Evolutionary conservation across 2,888 invertebrate genomes (phyloP).

Genomic region (Caenorhabditis sp.): DNA sequence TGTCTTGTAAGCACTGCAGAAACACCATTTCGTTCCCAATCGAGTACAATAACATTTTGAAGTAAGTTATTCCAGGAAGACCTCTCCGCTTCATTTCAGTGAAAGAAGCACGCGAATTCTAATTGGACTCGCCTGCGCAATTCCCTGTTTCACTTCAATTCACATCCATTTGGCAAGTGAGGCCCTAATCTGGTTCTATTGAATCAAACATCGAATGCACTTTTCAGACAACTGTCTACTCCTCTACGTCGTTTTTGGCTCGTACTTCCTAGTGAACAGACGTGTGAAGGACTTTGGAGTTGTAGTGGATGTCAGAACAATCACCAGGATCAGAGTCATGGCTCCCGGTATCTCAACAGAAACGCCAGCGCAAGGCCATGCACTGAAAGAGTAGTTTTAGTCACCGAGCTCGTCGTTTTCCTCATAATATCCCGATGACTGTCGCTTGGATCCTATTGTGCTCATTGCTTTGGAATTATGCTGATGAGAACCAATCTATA

Average conservation of each 20-base stretch:
- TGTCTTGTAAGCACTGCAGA: too few species aligned
- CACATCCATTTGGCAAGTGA: slow-evolving; percentile 52
- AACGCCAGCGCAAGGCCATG: slow-evolving; percentile 30
- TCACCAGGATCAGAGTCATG: slow-evolving; percentile 44
- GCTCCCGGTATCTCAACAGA: slow-evolving; percentile 20
- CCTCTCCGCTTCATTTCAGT: slow-evolving; percentile 22
- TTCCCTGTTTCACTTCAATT: slow-evolving; percentile 52
- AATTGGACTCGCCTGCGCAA: slow-evolving; percentile 48
- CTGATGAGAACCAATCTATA: too few species aligned
- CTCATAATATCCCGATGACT: slow-evolving; percentile 48
- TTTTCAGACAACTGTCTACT: slow-evolving; percentile 52
- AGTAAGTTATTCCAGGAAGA: slow-evolving; percentile 13
- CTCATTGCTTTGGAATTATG: too few species aligned
- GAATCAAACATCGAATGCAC: neutral
- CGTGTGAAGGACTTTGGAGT: slow-evolving; percentile 33
- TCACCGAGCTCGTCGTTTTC: slow-evolving; percentile 46
- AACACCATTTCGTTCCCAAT: slow-evolving; percentile 58
- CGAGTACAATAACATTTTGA: slow-evolving; percentile 44
- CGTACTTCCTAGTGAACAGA: slow-evolving; percentile 53
- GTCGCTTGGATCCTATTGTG: too few species aligned
- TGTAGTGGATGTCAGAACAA: slow-evolving; percentile 37
- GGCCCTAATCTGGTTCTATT: neutral
- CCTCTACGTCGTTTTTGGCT: slow-evolving; percentile 48
- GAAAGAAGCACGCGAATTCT: slow-evolving; percentile 36
- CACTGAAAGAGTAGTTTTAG: slow-evolving; percentile 38